These are phyloP conservation scores for Drosophila novamexicana DNA, from an alignment of 1,140 invertebrate genomes.

Conservation along the genomic window DNA sequence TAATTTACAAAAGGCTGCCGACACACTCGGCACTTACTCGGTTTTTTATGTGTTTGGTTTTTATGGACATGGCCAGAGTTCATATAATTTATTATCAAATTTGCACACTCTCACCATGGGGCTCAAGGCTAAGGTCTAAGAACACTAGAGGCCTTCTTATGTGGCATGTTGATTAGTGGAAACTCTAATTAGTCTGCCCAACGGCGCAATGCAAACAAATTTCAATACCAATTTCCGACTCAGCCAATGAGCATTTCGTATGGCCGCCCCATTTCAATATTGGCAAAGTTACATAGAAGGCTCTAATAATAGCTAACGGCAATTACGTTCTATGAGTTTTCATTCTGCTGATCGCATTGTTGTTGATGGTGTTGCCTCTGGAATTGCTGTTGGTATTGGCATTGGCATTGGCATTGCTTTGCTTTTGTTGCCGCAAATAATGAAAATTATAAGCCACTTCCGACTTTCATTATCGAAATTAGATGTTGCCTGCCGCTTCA, in stretches of 20 bases:
- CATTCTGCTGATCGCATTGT: conserved; percentile 25
- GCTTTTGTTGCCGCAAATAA: conserved; percentile 61
- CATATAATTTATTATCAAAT: conserved; percentile 80
- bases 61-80: conserved; percentile 68
- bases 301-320: conserved; percentile 68
- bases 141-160: conserved; percentile 36
- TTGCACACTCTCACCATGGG: conserved; percentile 62
- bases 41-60: conserved; percentile 71
- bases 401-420: conserved; percentile 4
- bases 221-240: conserved; percentile 69
- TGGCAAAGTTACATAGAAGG: conserved; percentile 62
- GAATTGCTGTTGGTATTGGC: conserved; percentile 1
- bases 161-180: conserved; percentile 61
- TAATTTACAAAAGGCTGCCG: conserved; percentile 67
- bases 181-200: conserved; percentile 53
- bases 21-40: conserved; percentile 22
- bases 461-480: conserved; percentile 82
- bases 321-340: conserved; percentile 72
- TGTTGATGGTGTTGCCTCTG: conserved; percentile 14
- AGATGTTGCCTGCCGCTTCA: conserved; percentile 51
- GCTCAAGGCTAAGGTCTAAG: background rate
- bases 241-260: conserved; percentile 36
- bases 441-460: conserved; percentile 78
- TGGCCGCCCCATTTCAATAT: conserved; percentile 31
- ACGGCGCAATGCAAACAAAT: conserved; percentile 54